These are phyloP conservation scores for Caenorhabditis sp. DNA, from an alignment of 2,888 invertebrate species.

Conservation along the genomic window DNA sequence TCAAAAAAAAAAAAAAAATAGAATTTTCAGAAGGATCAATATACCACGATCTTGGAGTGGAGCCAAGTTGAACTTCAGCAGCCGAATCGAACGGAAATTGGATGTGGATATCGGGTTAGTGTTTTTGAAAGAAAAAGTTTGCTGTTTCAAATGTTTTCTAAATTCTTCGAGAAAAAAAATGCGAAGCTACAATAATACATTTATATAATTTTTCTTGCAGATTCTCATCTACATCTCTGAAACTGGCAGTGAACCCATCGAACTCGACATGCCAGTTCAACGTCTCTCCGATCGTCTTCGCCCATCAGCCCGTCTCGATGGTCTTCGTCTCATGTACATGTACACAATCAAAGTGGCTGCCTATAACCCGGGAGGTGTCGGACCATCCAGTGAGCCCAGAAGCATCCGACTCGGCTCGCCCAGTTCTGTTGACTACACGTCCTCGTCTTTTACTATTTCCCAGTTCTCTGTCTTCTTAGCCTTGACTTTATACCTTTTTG, in stretches of 20 bases:
- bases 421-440: not conserved
- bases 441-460: constrained; percentile 3
- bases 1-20: too few relatives aligned
- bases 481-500: too few relatives aligned
- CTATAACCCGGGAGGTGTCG: constrained; percentile 65
- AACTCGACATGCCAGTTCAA: constrained; percentile 54
- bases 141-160: too few relatives aligned
- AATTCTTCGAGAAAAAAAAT: too few relatives aligned
- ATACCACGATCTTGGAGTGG: constrained; percentile 64
- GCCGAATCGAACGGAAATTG: constrained; percentile 35
- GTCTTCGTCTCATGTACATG: constrained; percentile 63
- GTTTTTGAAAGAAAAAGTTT: not conserved
- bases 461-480: too few relatives aligned
- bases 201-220: constrained; percentile 20
- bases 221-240: constrained; percentile 54
- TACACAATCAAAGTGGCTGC: constrained; percentile 63
- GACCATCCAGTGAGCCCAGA: constrained; percentile 53
- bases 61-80: constrained; percentile 41
- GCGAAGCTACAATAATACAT: too few relatives aligned
- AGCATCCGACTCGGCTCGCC: constrained; percentile 58
- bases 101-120: constrained; percentile 50
- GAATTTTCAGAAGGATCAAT: constrained; percentile 34
- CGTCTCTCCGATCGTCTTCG: constrained; percentile 51
- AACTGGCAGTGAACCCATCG: constrained; percentile 48
- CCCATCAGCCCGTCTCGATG: constrained; percentile 66